Evolutionary conservation across 2,113 vertebrate species (phyloP).

Genomic region (Albula glossodonta): DNA sequence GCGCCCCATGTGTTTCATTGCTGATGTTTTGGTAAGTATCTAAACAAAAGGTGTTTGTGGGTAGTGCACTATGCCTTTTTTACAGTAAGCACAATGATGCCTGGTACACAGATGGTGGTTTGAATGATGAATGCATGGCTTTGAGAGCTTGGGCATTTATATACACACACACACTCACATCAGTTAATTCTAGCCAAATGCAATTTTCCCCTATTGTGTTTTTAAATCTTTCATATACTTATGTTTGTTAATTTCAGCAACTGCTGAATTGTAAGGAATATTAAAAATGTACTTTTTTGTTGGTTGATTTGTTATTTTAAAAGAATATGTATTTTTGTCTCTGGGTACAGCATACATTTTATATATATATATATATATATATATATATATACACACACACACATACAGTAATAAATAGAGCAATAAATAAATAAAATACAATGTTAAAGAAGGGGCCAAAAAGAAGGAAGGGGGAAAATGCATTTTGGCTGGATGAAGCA

Average conservation of each 20-base stretch:
- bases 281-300: too few species aligned
- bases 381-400: too few species aligned
- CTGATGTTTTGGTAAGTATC: slow-evolving; percentile 27
- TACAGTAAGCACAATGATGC: slow-evolving; percentile 48
- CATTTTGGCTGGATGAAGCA: background rate
- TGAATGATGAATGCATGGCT: slow-evolving; percentile 26
- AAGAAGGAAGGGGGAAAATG: background rate
- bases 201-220: background rate
- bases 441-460: background rate
- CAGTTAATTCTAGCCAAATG: background rate
- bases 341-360: background rate
- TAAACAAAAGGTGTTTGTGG: slow-evolving; percentile 9
- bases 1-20: slow-evolving; percentile 55
- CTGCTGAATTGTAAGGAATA: background rate
- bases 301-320: too few species aligned
- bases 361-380: background rate
- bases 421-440: background rate
- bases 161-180: background rate
- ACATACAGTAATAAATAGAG: background rate
- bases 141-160: slow-evolving; percentile 31
- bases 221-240: background rate
- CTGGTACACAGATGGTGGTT: slow-evolving; percentile 25
- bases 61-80: slow-evolving; percentile 16
- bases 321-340: too few species aligned
- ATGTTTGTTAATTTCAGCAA: background rate